These are phyloP conservation scores for Papilio polyxenes DNA, from an alignment of 1,140 invertebrate species.

Conservation along the genomic window DNA sequence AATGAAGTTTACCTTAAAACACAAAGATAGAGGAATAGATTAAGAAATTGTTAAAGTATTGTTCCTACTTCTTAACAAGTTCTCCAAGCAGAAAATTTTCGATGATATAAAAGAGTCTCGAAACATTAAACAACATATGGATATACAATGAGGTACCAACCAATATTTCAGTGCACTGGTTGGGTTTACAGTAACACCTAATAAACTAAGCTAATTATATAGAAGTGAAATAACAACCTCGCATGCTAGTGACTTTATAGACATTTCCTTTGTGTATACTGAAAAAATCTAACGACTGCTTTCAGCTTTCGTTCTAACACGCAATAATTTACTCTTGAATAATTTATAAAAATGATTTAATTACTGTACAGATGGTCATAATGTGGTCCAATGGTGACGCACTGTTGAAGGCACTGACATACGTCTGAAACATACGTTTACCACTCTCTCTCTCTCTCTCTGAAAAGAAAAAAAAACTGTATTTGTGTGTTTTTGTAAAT, in stretches of 20 bases:
- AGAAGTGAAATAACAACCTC: neutral
- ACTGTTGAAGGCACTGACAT: too few relatives aligned
- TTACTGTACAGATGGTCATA: too few relatives aligned
- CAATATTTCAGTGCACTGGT: slow-evolving; percentile 27
- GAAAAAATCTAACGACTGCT: neutral
- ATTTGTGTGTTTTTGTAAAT: too few relatives aligned
- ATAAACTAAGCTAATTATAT: neutral
- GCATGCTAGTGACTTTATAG: neutral
- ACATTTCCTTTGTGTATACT: neutral
- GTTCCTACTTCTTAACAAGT: neutral
- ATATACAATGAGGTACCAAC: slow-evolving; percentile 16
- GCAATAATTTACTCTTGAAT: neutral
- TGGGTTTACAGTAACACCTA: slow-evolving; percentile 10
- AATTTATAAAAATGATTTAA: too few relatives aligned
- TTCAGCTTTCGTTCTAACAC: slow-evolving; percentile 25
- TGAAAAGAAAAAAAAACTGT: too few relatives aligned
- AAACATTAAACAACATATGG: neutral
- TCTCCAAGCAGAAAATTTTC: neutral
- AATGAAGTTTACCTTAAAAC: neutral
- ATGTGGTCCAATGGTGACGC: too few relatives aligned
- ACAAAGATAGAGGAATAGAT: neutral
- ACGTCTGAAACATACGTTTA: too few relatives aligned
- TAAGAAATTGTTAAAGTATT: neutral
- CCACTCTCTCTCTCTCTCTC: too few relatives aligned
- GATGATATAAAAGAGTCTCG: neutral